Evolutionary conservation across 2,113 vertebrate genomes (phyloP).

Genomic region (Aptenodytes forsteri): DNA sequence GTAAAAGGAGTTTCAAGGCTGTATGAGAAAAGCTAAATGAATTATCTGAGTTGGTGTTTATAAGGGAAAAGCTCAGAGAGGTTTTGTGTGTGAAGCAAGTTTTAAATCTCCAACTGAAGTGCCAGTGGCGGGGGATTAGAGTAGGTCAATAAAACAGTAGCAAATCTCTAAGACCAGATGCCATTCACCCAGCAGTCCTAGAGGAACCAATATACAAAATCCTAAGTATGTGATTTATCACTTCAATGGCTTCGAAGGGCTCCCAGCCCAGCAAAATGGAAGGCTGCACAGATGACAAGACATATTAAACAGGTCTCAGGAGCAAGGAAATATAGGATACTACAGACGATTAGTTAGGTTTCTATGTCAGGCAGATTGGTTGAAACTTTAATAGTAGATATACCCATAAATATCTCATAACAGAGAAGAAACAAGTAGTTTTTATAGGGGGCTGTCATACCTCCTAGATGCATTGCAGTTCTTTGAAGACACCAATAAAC

Average conservation of each 20-base stretch:
- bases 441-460: neutral
- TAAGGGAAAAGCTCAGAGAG: neutral
- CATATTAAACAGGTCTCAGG: neutral
- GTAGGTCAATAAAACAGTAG: conserved; percentile 41
- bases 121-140: neutral
- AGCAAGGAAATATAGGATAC: neutral
- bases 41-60: neutral
- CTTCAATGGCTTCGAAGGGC: neutral
- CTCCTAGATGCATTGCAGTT: neutral
- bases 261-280: neutral
- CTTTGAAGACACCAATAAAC: neutral
- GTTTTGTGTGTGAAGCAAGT: neutral
- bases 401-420: neutral
- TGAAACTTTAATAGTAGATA: neutral
- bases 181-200: neutral
- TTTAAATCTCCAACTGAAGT: neutral
- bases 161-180: neutral
- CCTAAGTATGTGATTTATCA: conserved; percentile 26
- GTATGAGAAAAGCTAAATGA: neutral
- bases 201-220: neutral
- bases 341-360: neutral
- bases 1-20: neutral
- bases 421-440: neutral
- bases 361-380: neutral
- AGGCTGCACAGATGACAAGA: neutral